Base-by-base conservation (phyloP, 2,113 vertebrate genomes). In the Paedocypris sp. region DNA sequence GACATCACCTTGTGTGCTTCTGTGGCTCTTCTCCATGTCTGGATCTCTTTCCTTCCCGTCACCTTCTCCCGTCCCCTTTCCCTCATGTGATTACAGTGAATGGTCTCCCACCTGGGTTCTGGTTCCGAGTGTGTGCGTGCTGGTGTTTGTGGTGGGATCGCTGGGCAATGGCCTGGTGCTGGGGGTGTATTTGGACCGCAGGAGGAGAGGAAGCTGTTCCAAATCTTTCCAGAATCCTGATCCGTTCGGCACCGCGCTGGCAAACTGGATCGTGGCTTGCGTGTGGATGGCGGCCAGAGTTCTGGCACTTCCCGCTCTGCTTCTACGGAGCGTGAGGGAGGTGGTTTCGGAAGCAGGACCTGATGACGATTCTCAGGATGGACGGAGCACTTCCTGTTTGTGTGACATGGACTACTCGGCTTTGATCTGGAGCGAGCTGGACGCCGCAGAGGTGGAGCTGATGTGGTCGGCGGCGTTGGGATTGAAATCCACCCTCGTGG, bases 401-500 rank as follows among this genome's bases (percentile, higher is more conserved):
- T 95, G 91, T 51, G 90, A 88, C 73, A 98, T 97, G 94, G 90
- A 98, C 80, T 97, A 92, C 15, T 90, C 88, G 2, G 63, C 73
- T 47, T 45, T 89, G 33, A 80, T 91, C 57, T 83, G 84, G 0
- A 16, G 74, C 2, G 67, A 78, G 4, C 56, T 79, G 28, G 83
- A 77, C 1, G 75, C 80, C 13, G 20, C 39, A 2, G 82, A 82
- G 7, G 80, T 75, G 0, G 88, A 95, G 76, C 76, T 81, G 12
- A 81, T 86, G 68, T 98, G 91, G 93, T 84, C 86, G 31, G 87
- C 88, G 23, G 87, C 83, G 4, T 69, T 97, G 60, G 90, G 90
- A 15, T 73, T 94, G 15, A 94, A 92, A 57, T 94, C 92, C 32
- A 97, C 93, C 0, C 62, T 90, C 0, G 75, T 94, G 63, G 91